Evolutionary conservation across 2,797 vertebrate genomes (phyloP).

Genomic region (Alosa sapidissima): DNA sequence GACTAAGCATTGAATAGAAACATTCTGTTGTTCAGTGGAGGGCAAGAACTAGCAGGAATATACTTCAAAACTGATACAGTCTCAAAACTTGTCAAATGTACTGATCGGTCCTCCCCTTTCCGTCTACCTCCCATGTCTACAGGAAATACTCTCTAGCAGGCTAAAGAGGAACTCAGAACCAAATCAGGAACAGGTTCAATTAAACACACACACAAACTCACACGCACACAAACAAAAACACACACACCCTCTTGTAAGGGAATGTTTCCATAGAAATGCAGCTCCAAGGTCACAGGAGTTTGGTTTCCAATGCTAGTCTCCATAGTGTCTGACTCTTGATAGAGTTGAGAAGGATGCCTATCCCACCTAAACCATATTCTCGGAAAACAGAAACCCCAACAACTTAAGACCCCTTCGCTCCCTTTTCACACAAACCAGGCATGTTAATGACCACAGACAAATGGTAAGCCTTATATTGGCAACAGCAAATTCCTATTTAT

Average conservation of each 20-base stretch:
- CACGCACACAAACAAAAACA: too few species aligned
- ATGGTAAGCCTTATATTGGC: too few species aligned
- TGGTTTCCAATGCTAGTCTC: conserved; percentile 45
- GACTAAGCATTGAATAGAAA: too few species aligned
- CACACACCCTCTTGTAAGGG: background rate
- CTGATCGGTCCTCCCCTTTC: background rate
- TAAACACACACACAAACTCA: background rate
- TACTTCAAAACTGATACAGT: too few species aligned
- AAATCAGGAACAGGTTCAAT: conserved; percentile 56
- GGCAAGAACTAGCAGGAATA: too few species aligned
- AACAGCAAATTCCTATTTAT: background rate
- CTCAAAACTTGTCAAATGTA: too few species aligned
- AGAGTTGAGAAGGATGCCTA: background rate
- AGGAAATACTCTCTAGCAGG: conserved; percentile 21
- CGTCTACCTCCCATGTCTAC: background rate
- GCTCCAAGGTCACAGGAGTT: conserved; percentile 45
- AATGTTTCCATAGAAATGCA: conserved; percentile 56
- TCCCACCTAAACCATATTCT: background rate
- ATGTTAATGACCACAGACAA: too few species aligned
- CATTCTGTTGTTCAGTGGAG: too few species aligned
- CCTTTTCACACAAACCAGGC: too few species aligned
- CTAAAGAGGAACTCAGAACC: conserved; percentile 59
- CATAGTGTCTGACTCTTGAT: background rate
- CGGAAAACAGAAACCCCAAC: background rate
- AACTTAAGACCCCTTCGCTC: background rate